Evolutionary conservation across 2,888 invertebrate species (phyloP).

Genomic region (Patella pellucida): DNA sequence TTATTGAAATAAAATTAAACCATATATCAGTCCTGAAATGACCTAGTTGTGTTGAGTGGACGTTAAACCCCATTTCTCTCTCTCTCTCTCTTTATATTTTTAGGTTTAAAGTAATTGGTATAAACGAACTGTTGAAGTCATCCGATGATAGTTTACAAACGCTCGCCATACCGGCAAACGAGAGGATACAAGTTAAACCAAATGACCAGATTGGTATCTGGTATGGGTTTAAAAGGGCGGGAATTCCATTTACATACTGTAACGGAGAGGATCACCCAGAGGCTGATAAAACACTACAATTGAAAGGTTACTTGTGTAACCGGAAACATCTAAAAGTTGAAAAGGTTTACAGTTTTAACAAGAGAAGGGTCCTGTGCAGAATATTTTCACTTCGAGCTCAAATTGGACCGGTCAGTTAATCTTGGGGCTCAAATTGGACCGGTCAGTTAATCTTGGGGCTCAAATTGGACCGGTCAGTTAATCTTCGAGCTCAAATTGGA

Average conservation of each 20-base stretch:
- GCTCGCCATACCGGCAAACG: background rate
- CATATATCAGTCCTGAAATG: too few relatives aligned
- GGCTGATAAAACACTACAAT: background rate
- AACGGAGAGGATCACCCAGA: background rate
- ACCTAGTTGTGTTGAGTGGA: too few relatives aligned
- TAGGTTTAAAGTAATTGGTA: background rate
- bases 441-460: background rate
- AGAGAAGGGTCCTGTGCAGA: background rate
- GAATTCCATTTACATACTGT: background rate
- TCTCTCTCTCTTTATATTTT: background rate
- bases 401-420: background rate
- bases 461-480: background rate
- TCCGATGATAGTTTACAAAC: background rate
- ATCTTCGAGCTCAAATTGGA: background rate
- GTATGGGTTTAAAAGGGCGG: background rate
- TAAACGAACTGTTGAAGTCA: background rate
- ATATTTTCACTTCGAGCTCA: background rate
- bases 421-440: background rate
- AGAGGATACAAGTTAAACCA: background rate
- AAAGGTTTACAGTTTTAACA: background rate
- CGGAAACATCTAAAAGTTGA: background rate
- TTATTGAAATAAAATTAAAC: too few relatives aligned
- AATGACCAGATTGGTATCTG: background rate
- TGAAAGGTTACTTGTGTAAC: background rate
- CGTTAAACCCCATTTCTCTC: too few relatives aligned